A percentile compares a stretch with the other conserved stretches of the same genome.
phyloP scores from a whole-genome alignment of 2,797 vertebrate genomes.

The Oceanodroma leucorhoa region DNA sequence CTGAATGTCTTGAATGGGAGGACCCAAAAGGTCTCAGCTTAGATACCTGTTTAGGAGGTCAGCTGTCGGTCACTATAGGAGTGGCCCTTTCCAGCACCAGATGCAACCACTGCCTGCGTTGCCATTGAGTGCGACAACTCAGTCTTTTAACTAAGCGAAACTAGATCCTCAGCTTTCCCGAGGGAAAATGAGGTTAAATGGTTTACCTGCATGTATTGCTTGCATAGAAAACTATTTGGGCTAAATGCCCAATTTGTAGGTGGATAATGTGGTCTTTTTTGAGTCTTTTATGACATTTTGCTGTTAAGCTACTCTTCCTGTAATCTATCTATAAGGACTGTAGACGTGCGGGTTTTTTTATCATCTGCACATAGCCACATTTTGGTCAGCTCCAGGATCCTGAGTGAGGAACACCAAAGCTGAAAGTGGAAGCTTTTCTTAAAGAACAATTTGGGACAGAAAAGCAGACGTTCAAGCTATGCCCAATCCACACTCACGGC shows the following conservation, averaged over 20 bases:
- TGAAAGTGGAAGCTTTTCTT: neutral
- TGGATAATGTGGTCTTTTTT: neutral
- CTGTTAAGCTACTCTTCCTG: neutral
- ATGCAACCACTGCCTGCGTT: neutral
- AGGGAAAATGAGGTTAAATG: neutral
- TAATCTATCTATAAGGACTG: neutral
- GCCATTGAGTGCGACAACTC: neutral
- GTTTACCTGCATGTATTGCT: neutral
- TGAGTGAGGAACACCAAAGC: neutral
- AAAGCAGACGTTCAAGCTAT: neutral
- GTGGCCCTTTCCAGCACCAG: neutral
- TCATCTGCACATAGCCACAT: neutral
- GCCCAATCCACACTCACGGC: rapidly evolving
- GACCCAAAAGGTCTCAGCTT: neutral
- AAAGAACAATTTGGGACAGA: neutral
- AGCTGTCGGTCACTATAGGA: neutral
- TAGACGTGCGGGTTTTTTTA: rapidly evolving
- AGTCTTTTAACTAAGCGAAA: neutral
- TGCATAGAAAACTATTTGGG: neutral
- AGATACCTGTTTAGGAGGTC: neutral
- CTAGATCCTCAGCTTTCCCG: neutral
- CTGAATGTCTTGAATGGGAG: neutral
- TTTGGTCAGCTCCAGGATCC: neutral
- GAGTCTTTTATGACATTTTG: neutral
- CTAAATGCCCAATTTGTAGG: neutral